phyloP scores from a whole-genome alignment of 1,140 invertebrate genomes.

The Colletes gigas region DNA sequence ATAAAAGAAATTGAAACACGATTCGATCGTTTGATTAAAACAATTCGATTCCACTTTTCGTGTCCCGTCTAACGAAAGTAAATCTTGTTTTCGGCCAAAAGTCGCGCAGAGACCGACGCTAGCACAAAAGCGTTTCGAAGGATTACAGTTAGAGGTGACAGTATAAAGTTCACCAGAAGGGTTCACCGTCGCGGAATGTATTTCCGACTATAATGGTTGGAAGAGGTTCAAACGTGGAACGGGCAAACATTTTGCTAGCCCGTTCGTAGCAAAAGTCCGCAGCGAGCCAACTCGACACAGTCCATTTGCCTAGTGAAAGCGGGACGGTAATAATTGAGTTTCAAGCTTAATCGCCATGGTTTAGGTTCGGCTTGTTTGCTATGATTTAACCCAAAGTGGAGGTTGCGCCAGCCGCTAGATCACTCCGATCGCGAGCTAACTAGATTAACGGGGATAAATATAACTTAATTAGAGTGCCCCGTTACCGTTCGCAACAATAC shows the following conservation, averaged over 20 bases:
- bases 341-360: constrained; percentile 31
- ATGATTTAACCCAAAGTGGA: constrained; percentile 37
- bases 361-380: constrained; percentile 40
- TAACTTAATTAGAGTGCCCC: constrained; percentile 3
- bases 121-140: not conserved
- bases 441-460: constrained; percentile 29
- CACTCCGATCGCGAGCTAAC: constrained; percentile 8
- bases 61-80: too few species aligned
- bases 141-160: too few species aligned
- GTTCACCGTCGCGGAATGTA: not conserved
- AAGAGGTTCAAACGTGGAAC: constrained; percentile 32
- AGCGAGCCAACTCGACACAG: constrained; percentile 25
- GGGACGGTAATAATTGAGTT: constrained; percentile 46
- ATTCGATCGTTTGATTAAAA: too few species aligned
- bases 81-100: too few species aligned
- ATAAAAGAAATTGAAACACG: too few species aligned
- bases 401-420: constrained; percentile 21
- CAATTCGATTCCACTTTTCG: too few species aligned
- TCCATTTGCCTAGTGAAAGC: constrained; percentile 42
- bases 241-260: constrained; percentile 36
- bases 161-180: not conserved
- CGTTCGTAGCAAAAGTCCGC: not conserved
- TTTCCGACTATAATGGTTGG: not conserved
- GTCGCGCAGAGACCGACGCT: too few species aligned
- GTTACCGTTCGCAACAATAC: constrained; percentile 10